Evolutionary conservation across 2,797 vertebrate species (phyloP), one percentile per base, ranked within the genome.

Genomic region (Xyrichtys novacula): DNA sequence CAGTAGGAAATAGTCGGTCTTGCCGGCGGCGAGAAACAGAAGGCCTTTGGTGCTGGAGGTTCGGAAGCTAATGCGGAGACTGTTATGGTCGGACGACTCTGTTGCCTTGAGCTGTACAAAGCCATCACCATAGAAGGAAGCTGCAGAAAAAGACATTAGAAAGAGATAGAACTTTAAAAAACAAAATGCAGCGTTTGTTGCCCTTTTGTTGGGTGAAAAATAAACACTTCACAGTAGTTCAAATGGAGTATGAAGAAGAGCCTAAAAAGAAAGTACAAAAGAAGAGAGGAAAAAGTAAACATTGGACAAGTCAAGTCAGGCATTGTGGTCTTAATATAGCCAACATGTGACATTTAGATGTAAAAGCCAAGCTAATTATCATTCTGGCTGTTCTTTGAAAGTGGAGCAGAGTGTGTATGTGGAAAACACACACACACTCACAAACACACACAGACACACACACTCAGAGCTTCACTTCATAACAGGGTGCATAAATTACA

Each of bases 101-200:
- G 70, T 54, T 63, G 91, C 85, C 60, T 92, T 96, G 74, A 97
- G 86, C 71, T 94, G 93, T 63, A 97, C 93, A 72, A 95, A 98
- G 85, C 96, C 96, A 75, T 96, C 92, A 7, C 97, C 97, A 78
- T 95, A 98, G 92, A 98, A 97, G 36, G 96, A 98, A 76, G 93
- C 96, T 97, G 82, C 31, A 69, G 85, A 83, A 43, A 71, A 74
- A 62, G 19, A 68, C 10, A 65, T 44, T 26, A 36, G 31, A 62
- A 31, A 28, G 9, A 17, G 20, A 16, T 4, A 29, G n/a, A 28
- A 44, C 43, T 57, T 31, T 0, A 11, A 3, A 39, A 19, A 16
- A 17, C n/a, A 9, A 26, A 40, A 63, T 50, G 28, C 53, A 28
- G 31, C 19, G 42, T 44, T 50, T 3, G 3, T 7, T 15, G 20